Conservation (phyloP, 1,140 invertebrate genomes). For the Brachionus paranguensis region DNA sequence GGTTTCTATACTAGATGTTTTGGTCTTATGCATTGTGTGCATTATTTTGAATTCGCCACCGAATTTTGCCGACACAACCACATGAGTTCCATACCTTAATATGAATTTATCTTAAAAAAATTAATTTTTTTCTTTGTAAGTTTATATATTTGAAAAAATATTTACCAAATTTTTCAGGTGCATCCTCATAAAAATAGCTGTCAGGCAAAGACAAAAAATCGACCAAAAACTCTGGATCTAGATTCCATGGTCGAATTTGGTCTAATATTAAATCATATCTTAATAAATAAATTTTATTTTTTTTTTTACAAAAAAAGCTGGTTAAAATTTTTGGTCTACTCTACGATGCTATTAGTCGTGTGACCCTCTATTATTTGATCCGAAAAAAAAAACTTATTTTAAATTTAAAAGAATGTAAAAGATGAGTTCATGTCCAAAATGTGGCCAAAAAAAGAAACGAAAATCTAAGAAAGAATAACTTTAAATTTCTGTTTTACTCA, state of each 20-base stretch:
- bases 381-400: too few relatives aligned
- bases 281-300: neutral
- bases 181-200: slow-evolving; percentile 35
- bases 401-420: too few relatives aligned
- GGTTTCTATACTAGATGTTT: neutral
- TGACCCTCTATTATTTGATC: too few relatives aligned
- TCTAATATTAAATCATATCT: slow-evolving; percentile 37
- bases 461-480: too few relatives aligned
- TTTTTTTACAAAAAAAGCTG: neutral
- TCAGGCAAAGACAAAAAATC: slow-evolving; percentile 27
- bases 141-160: neutral
- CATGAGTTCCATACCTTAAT: slow-evolving; percentile 26
- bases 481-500: too few relatives aligned
- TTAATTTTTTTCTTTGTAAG: neutral
- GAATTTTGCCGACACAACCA: slow-evolving; percentile 37
- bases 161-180: slow-evolving; percentile 12
- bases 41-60: slow-evolving; percentile 39
- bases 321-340: neutral
- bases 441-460: too few relatives aligned
- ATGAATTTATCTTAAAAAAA: slow-evolving; percentile 11
- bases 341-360: too few relatives aligned
- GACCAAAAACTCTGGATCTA: slow-evolving; percentile 28
- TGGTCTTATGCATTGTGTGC: slow-evolving; percentile 34
- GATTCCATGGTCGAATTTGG: slow-evolving; percentile 32
- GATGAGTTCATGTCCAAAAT: too few relatives aligned